phyloP scores from a whole-genome alignment of 2,113 vertebrate species.

The Hystrix cristata region DNA sequence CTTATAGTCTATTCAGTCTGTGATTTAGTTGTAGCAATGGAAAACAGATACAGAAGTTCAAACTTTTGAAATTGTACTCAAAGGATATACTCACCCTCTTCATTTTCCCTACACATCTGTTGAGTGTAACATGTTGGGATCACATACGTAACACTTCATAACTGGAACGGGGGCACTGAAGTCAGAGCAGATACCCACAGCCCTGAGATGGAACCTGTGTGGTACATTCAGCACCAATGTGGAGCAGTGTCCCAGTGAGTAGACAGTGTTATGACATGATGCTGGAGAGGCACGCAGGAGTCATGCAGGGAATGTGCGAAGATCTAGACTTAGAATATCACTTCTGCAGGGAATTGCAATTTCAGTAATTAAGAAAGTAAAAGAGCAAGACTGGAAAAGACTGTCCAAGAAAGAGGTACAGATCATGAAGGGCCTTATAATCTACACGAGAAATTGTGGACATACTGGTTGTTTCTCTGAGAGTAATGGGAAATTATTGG shows the following conservation, averaged over 20 bases:
- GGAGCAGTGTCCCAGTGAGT: not conserved
- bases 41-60: not conserved
- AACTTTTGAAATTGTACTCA: not conserved
- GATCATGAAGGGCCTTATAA: not conserved
- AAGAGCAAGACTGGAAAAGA: not conserved
- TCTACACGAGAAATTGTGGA: not conserved
- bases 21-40: not conserved
- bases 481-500: not conserved
- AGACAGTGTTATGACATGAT: not conserved
- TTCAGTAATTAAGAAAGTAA: not conserved
- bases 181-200: not conserved
- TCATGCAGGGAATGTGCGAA: not conserved
- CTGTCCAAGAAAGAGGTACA: not conserved
- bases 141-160: not conserved
- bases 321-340: not conserved
- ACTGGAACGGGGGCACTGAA: not conserved
- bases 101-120: not conserved
- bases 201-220: not conserved
- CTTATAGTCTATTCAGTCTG: not conserved
- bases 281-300: not conserved
- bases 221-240: not conserved
- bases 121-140: not conserved
- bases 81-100: not conserved
- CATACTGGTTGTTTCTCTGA: not conserved
- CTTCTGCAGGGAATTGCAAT: not conserved